Conservation (phyloP, 2,888 invertebrate species). For the Tetropium fuscum region DNA sequence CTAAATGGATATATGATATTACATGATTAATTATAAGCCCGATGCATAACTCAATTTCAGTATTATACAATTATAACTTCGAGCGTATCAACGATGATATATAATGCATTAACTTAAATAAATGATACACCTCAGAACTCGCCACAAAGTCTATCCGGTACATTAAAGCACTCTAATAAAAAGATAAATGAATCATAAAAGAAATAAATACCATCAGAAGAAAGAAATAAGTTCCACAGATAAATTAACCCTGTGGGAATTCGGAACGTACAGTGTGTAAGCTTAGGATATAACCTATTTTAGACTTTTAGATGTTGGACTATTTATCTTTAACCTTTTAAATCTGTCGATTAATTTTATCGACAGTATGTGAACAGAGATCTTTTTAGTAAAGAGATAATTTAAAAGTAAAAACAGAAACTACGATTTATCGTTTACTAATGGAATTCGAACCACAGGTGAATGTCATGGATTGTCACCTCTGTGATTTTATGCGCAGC, state of each 20-base stretch:
- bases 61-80: not conserved
- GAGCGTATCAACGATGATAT: not conserved
- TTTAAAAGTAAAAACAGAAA: constrained; percentile 1
- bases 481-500: no score
- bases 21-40: no score
- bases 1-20: no score
- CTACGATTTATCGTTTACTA: no score
- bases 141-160: not conserved
- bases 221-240: constrained; percentile 14
- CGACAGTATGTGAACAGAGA: not conserved
- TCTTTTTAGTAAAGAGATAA: not conserved
- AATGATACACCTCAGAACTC: constrained; percentile 10
- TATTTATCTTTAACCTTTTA: constrained; percentile 5
- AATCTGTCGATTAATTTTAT: constrained; percentile 9
- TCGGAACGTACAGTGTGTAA: constrained; percentile 2
- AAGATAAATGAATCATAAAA: constrained; percentile 24
- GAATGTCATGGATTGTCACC: no score
- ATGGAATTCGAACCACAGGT: no score
- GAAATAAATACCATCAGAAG: constrained; percentile 16
- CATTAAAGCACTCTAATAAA: constrained; percentile 10
- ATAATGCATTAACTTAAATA: constrained; percentile 8
- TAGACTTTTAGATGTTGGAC: constrained; percentile 8
- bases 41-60: not conserved
- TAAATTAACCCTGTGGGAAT: constrained; percentile 21
- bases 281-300: constrained; percentile 12